A percentile compares a stretch with the other conserved stretches of the same genome.
Conservation (phyloP, 2,888 invertebrate species). For the Polydrusus cervinus region DNA sequence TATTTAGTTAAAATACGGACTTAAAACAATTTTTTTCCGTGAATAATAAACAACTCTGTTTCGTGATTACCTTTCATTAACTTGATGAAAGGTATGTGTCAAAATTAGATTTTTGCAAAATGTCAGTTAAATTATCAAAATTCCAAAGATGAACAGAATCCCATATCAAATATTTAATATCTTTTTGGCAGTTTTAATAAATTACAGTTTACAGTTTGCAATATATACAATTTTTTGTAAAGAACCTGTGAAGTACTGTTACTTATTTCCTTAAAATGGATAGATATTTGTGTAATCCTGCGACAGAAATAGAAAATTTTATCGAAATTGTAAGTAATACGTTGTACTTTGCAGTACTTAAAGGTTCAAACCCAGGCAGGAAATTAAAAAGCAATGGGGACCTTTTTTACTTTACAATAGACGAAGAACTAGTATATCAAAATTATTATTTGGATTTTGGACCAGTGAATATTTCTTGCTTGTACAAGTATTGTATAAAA, state of each 20-base stretch:
- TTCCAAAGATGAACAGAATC: constrained; percentile 60
- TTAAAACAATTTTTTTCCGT: too few relatives aligned
- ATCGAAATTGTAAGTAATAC: constrained; percentile 69
- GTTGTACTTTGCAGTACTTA: constrained; percentile 84
- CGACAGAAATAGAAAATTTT: constrained; percentile 64
- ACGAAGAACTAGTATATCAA: constrained; percentile 85
- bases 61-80: background rate
- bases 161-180: constrained; percentile 56
- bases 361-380: constrained; percentile 75
- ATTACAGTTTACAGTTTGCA: constrained; percentile 59
- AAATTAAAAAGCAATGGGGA: constrained; percentile 79
- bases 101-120: constrained; percentile 28
- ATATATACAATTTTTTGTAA: constrained; percentile 58
- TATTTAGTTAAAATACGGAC: too few relatives aligned
- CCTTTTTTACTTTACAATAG: constrained; percentile 85
- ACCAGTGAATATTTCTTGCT: constrained; percentile 88
- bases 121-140: constrained; percentile 55
- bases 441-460: constrained; percentile 94
- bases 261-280: constrained; percentile 63
- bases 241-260: constrained; percentile 55
- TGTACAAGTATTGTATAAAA: constrained; percentile 88
- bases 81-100: constrained; percentile 1
- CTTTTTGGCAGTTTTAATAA: constrained; percentile 59
- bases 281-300: constrained; percentile 42
- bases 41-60: background rate